These are phyloP conservation scores for Pedetes capensis DNA, from an alignment of 2,113 vertebrate genomes.

Conservation along the genomic window DNA sequence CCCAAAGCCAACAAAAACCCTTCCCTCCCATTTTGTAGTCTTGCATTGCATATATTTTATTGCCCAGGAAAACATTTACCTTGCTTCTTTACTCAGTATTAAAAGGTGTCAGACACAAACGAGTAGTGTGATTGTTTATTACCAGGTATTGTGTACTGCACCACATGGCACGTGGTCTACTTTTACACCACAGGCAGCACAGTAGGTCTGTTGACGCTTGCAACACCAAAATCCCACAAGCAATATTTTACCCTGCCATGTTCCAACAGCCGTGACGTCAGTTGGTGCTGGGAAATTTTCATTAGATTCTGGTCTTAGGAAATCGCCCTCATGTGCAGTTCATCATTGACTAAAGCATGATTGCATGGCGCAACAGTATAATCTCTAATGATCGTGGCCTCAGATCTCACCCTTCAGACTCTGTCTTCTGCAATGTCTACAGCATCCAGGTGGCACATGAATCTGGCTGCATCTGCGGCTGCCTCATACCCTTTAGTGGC, in stretches of 20 bases:
- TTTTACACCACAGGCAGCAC: not conserved
- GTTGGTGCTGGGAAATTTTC: not conserved
- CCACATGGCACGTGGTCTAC: no score
- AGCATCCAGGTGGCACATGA: not conserved
- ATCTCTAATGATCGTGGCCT: not conserved
- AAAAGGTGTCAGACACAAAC: not conserved
- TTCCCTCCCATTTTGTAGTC: not conserved
- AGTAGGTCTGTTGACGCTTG: not conserved
- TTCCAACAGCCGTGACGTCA: not conserved
- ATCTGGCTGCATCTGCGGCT: not conserved
- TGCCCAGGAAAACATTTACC: not conserved
- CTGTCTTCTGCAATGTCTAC: not conserved
- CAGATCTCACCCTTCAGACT: not conserved
- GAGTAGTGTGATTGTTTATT: not conserved
- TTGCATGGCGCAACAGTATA: not conserved
- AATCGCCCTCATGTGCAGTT: not conserved
- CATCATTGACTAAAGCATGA: not conserved
- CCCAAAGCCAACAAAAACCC: not conserved
- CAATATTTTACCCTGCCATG: not conserved
- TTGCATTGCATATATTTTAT: not conserved
- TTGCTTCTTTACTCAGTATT: not conserved
- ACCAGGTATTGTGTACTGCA: not conserved
- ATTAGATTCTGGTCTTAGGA: not conserved
- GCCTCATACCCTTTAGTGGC: not conserved
- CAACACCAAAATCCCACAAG: not conserved